Conservation (phyloP, 2,113 vertebrate genomes). For the Plotosus lineatus region DNA sequence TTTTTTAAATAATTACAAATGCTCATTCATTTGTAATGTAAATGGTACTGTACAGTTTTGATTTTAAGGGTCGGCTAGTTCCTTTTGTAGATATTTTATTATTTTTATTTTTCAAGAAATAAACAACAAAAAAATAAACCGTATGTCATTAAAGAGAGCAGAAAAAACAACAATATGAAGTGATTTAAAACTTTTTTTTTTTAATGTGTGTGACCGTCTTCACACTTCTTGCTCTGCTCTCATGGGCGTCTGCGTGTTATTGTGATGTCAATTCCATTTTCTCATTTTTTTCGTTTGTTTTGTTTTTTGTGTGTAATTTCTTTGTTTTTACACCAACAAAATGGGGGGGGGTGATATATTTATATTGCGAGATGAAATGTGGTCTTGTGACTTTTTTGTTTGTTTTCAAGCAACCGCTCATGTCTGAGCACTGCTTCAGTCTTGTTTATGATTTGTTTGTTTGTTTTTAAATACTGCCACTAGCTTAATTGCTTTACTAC, state of each 20-base stretch:
- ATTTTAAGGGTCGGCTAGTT: conserved; percentile 90
- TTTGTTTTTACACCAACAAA: conserved; percentile 89
- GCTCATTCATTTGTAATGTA: conserved; percentile 81
- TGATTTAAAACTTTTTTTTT: too few relatives aligned
- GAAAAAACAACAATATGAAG: conserved; percentile 60
- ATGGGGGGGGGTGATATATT: conserved; percentile 87
- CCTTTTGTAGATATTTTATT: conserved; percentile 87
- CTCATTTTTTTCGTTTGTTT: conserved; percentile 49
- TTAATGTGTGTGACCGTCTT: conserved; percentile 60
- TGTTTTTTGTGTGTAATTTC: conserved; percentile 81
- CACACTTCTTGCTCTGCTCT: conserved; percentile 70
- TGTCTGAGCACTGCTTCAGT: conserved; percentile 92
- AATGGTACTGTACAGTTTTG: conserved; percentile 99
- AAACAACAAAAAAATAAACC: conserved; percentile 56
- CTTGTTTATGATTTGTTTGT: conserved; percentile 87
- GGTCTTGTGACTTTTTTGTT: conserved; percentile 82
- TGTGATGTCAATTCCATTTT: conserved; percentile 65
- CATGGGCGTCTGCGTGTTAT: conserved; percentile 84
- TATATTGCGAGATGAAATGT: conserved; percentile 89
- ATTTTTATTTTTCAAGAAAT: conserved; percentile 79
- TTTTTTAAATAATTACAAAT: conserved; percentile 68
- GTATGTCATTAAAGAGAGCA: conserved; percentile 73
- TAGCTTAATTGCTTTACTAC: conserved; percentile 96
- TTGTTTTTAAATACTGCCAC: conserved; percentile 88
- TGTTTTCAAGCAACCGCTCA: conserved; percentile 81